These are phyloP conservation scores for Trypoxylon attenuatum DNA, from an alignment of 2,888 invertebrate genomes.

Conservation along the genomic window DNA sequence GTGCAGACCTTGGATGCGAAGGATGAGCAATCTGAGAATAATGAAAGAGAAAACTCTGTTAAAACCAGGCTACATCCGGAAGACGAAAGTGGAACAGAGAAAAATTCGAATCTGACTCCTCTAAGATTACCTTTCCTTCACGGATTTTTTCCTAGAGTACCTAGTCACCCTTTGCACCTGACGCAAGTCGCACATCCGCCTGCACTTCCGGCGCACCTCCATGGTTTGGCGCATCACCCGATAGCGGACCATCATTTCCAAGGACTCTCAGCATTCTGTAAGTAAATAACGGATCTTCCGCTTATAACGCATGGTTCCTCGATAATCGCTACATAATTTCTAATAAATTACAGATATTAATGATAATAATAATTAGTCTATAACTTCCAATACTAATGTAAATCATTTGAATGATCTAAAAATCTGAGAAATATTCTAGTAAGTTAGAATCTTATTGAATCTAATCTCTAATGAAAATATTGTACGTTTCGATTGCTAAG, in stretches of 20 bases:
- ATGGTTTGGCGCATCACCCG: slow-evolving; percentile 55
- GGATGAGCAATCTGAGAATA: neutral
- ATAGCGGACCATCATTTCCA: slow-evolving; percentile 70
- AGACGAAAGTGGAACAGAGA: slow-evolving; percentile 68
- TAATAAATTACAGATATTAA: no score
- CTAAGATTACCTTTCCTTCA: slow-evolving; percentile 58
- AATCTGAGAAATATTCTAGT: no score
- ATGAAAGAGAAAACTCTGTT: slow-evolving; percentile 12
- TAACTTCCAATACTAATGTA: no score
- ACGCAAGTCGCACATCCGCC: slow-evolving; percentile 75
- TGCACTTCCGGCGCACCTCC: slow-evolving; percentile 58
- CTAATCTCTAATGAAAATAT: no score
- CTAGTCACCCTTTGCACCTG: slow-evolving; percentile 68
- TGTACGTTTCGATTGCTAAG: no score
- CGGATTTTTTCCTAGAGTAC: slow-evolving; percentile 58
- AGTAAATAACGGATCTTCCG: no score
- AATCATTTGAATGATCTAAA: no score
- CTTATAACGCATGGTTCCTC: no score
- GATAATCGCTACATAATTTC: no score
- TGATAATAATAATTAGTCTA: no score
- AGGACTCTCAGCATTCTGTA: slow-evolving; percentile 76
- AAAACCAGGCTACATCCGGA: slow-evolving; percentile 57
- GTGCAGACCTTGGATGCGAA: slow-evolving; percentile 12
- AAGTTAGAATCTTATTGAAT: no score
- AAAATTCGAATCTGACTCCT: slow-evolving; percentile 52